A percentile compares a stretch with the other conserved stretches of the same genome.
Evolutionary conservation across 2,113 vertebrate genomes (phyloP).

Genomic region (Ochotona curzoniae): DNA sequence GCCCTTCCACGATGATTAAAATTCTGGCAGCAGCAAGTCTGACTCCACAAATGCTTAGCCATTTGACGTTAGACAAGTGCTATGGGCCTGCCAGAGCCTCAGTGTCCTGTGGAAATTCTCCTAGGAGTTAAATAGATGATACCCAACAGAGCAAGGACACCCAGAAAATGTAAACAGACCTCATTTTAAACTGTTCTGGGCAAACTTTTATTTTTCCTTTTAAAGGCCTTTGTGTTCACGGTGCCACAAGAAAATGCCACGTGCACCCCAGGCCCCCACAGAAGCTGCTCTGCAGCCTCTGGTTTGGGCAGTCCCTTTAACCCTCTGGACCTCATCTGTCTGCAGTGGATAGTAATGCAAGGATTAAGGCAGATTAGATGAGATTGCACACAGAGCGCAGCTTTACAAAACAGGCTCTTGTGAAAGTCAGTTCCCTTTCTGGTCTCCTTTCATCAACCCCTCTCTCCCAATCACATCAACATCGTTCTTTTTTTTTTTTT

Average conservation of each 20-base stretch:
- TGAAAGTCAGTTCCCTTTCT: neutral
- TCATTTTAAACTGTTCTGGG: neutral
- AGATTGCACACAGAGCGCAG: neutral
- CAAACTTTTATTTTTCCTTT: neutral
- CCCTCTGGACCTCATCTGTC: neutral
- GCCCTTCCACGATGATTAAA: neutral
- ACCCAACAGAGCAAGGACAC: neutral
- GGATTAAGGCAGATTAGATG: neutral
- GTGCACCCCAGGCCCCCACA: neutral
- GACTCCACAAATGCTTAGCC: neutral
- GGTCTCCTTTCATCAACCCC: neutral
- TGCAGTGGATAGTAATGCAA: neutral
- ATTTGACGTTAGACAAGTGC: neutral
- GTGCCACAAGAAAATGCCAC: neutral
- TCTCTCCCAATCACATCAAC: neutral
- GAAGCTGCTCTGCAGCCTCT: neutral
- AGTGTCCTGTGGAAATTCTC: neutral
- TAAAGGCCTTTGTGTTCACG: neutral
- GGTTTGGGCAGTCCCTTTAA: neutral
- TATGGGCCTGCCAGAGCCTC: neutral
- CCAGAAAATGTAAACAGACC: neutral
- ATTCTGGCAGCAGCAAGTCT: neutral
- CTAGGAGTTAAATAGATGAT: neutral
- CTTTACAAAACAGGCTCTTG: neutral
- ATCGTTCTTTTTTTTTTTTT: neutral